A percentile compares a stretch with the other conserved stretches of the same genome.
phyloP scores from a whole-genome alignment of 2,888 invertebrate species.

The Parelbella ahira region DNA sequence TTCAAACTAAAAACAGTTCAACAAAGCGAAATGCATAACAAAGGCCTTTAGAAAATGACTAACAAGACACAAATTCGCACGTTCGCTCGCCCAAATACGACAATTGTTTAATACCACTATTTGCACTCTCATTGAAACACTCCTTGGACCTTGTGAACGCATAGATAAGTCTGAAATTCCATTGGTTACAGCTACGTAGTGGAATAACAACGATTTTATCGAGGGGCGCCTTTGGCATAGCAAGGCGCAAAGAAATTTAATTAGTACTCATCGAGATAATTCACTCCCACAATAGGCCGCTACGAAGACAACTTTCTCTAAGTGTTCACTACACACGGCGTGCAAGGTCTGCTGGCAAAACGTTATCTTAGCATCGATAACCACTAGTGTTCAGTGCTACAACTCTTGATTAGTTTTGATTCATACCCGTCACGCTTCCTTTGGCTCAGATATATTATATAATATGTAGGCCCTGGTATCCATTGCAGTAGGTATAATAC shows the following conservation, averaged over 20 bases:
- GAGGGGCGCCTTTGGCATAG: conserved; percentile 44
- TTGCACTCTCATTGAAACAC: not conserved
- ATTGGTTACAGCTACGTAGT: conserved; percentile 2
- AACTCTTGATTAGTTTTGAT: too few species aligned
- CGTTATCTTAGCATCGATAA: too few species aligned
- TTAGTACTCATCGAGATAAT: conserved; percentile 70
- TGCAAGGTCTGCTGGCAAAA: too few species aligned
- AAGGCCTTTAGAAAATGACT: conserved; percentile 30
- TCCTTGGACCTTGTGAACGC: not conserved
- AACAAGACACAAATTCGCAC: conserved; percentile 39
- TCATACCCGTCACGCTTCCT: too few species aligned
- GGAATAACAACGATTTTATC: conserved; percentile 13
- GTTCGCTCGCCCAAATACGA: conserved; percentile 50
- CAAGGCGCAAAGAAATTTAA: conserved; percentile 67
- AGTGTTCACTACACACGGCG: conserved; percentile 21
- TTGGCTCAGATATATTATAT: too few species aligned
- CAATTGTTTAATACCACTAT: conserved; percentile 41
- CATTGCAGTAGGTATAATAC: too few species aligned
- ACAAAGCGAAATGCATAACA: conserved; percentile 22
- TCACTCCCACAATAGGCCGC: conserved; percentile 60
- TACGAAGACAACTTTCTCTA: conserved; percentile 55
- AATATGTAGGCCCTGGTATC: too few species aligned
- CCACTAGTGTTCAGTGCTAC: too few species aligned
- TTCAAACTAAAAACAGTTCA: conserved; percentile 20
- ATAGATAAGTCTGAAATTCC: conserved; percentile 5